Evolutionary conservation across 1,140 invertebrate genomes (phyloP).

Genomic region (Sarcophaga peregrina): DNA sequence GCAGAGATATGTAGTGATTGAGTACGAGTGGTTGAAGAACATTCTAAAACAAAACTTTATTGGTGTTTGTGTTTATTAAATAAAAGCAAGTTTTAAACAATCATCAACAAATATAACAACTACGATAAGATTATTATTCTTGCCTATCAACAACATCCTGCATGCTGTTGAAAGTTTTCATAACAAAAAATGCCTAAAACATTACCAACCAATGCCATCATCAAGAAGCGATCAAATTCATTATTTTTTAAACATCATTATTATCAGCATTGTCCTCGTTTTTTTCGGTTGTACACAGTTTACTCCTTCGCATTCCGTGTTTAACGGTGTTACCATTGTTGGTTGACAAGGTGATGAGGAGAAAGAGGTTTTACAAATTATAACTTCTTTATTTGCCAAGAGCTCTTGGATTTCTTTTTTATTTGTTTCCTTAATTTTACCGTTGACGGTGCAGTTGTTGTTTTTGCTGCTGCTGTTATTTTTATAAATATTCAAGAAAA

Average conservation of each 20-base stretch:
- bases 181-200: not conserved
- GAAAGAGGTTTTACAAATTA: not conserved
- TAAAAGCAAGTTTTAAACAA: slow-evolving; percentile 19
- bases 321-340: not conserved
- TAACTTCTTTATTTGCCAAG: slow-evolving; percentile 24
- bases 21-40: not conserved
- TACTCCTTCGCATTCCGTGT: not conserved
- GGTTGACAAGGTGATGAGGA: not conserved
- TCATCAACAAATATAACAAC: not conserved
- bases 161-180: not conserved
- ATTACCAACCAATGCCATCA: not conserved
- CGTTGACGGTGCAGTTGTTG: not conserved
- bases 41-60: not conserved
- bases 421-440: too few relatives aligned
- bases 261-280: not conserved
- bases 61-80: slow-evolving; percentile 25
- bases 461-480: not conserved
- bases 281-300: not conserved
- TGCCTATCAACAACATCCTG: not conserved
- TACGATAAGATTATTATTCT: not conserved
- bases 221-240: slow-evolving; percentile 4
- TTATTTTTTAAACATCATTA: slow-evolving; percentile 7
- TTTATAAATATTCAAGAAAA: not conserved
- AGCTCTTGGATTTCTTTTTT: not conserved
- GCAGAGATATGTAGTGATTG: too few relatives aligned